Evolutionary conservation across 2,797 vertebrate species (phyloP).

Genomic region (Takifugu rubripes): DNA sequence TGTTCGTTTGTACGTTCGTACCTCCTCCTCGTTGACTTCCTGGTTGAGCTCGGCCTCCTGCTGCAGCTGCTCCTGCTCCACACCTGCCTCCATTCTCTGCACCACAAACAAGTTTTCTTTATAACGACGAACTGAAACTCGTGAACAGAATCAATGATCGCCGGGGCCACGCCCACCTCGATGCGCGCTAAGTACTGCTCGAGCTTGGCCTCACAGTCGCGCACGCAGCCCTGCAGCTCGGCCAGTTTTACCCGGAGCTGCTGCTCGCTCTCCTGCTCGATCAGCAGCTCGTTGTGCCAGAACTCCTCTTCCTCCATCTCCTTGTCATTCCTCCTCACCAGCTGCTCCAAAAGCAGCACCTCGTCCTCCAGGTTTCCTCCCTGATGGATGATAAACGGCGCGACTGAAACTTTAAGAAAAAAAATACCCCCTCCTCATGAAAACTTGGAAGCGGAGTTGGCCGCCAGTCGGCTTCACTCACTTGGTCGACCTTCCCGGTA

Average conservation of each 20-base stretch:
- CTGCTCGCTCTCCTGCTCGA: slow-evolving; percentile 90
- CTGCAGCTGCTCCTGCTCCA: slow-evolving; percentile 86
- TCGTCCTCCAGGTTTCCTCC: slow-evolving; percentile 82
- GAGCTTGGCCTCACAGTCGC: slow-evolving; percentile 83
- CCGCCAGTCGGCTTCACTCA: slow-evolving; percentile 42
- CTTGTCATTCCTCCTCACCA: slow-evolving; percentile 86
- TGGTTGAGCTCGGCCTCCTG: slow-evolving; percentile 83
- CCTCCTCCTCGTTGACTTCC: slow-evolving; percentile 84
- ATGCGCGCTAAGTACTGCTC: slow-evolving; percentile 81
- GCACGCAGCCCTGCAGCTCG: slow-evolving; percentile 82
- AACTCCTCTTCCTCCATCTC: slow-evolving; percentile 95
- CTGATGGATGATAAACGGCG: slow-evolving; percentile 3
- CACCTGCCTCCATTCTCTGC: slow-evolving; percentile 80
- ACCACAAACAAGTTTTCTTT: not conserved
- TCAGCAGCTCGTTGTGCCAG: slow-evolving; percentile 93
- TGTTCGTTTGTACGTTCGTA: slow-evolving; percentile 12
- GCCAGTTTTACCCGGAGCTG: slow-evolving; percentile 87
- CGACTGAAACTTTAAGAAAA: not conserved
- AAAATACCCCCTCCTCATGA: too few relatives aligned
- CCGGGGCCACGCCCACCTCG: slow-evolving; percentile 58
- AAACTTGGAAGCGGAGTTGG: not conserved
- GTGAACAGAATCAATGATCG: too few relatives aligned
- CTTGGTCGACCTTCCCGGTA: slow-evolving; percentile 29
- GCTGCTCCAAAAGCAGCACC: slow-evolving; percentile 86
- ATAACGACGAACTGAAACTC: not conserved